These are phyloP conservation scores for Acanthurus tractus DNA, from an alignment of 2,797 vertebrate species.

Conservation along the genomic window DNA sequence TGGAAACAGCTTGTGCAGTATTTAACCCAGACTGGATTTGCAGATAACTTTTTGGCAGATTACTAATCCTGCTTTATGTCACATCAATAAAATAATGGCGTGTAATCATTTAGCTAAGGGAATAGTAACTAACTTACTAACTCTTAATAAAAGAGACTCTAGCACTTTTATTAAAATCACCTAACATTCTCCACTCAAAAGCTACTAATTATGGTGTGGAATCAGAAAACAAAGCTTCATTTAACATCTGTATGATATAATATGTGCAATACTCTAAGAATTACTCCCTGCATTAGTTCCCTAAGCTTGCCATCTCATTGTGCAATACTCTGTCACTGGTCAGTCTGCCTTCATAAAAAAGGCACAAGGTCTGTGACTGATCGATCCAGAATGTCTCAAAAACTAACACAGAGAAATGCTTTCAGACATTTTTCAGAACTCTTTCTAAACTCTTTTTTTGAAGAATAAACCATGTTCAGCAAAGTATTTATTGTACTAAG, in stretches of 20 bases:
- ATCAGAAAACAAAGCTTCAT: not conserved
- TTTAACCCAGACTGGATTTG: not conserved
- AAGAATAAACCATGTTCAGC: too few relatives aligned
- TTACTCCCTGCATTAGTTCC: too few relatives aligned
- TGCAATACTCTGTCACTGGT: too few relatives aligned
- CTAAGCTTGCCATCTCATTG: too few relatives aligned
- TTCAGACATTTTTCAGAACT: too few relatives aligned
- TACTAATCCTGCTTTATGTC: not conserved
- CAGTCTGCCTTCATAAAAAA: too few relatives aligned
- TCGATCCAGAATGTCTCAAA: too few relatives aligned
- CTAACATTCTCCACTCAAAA: slow-evolving; percentile 17
- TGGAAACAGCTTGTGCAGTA: not conserved
- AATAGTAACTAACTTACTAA: not conserved
- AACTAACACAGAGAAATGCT: too few relatives aligned
- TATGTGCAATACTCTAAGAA: too few relatives aligned
- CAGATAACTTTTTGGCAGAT: not conserved
- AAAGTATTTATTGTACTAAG: too few relatives aligned
- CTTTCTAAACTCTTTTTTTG: too few relatives aligned
- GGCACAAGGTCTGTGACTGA: too few relatives aligned
- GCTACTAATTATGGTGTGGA: slow-evolving; percentile 14
- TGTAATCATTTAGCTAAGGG: not conserved
- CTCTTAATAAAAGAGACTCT: not conserved
- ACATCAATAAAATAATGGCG: not conserved
- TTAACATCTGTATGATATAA: not conserved
- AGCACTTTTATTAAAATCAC: slow-evolving; percentile 8